Base-by-base conservation (phyloP, 2,113 vertebrate genomes). In the Corythornis cristatus region DNA sequence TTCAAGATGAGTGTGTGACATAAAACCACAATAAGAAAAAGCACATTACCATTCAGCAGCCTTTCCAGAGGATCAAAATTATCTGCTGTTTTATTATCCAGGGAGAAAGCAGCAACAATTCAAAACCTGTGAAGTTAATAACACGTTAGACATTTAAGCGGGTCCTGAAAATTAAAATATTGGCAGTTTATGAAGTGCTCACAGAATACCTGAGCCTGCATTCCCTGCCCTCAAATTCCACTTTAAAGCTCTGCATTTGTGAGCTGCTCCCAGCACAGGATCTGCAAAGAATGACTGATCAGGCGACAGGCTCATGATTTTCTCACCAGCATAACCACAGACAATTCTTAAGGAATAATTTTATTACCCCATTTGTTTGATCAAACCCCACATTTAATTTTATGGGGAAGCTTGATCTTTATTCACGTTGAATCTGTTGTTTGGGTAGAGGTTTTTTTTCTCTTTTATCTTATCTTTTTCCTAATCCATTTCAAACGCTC, bases 111-210 rank as follows among this genome's bases (percentile, higher is more conserved):
- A 95, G 84, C 82, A 66, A 91, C 54, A 93, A 86, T 78, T 90
- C 93, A 90, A 96, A 95, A 90, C 82, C 68, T 85, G 82, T 93
- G 91, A 86, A 89, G 68, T 84, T 91, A 96, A 92, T 93, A 82
- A 86, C 66, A 61, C 4, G 6, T 96, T 75, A 80, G 51, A 83
- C 83, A 93, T 86, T 80, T 93, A 83, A 89, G 88, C 74, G 62
- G 48, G 89, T 90, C 70, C 73, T 76, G 86, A 83, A 96, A 96
- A 79, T 96, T 94, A 93, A 95, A 94, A 60, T 62, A 85, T 93
- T 95, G 72, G 75, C 65, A 31, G 77, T 90, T 93, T 43, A 93
- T 85, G 62, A 94, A 92, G 93, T 51, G 61, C 83, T 93, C 57
- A 67, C 71, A 54, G 75, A 94, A 83, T 21, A 40, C 93, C 91